Conservation (phyloP, 2,888 invertebrate species). For the Drosophila rubida region DNA sequence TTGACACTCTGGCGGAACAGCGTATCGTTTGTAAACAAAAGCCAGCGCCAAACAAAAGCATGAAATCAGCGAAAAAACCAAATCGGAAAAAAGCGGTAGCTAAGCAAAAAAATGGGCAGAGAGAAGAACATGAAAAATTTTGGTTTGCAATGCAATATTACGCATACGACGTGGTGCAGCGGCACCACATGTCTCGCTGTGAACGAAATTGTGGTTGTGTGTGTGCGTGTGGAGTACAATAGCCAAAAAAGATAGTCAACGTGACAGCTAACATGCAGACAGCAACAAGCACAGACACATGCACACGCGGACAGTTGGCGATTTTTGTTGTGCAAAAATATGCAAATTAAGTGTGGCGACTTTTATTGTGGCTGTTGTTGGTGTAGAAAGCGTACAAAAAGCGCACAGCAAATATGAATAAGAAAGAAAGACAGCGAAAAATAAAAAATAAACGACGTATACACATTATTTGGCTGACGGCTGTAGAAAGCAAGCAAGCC, state of each 20-base stretch:
- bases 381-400: constrained; percentile 72
- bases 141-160: constrained; percentile 68
- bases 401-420: constrained; percentile 41
- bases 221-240: constrained; percentile 45
- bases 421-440: constrained; percentile 20
- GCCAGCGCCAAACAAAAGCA: constrained; percentile 51
- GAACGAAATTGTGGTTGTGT: constrained; percentile 21
- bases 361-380: constrained; percentile 53
- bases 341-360: constrained; percentile 77
- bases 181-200: constrained; percentile 34
- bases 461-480: constrained; percentile 69
- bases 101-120: constrained; percentile 44
- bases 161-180: constrained; percentile 71
- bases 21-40: constrained; percentile 63
- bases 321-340: constrained; percentile 71
- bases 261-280: constrained; percentile 68
- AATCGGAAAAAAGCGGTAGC: constrained; percentile 25
- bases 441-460: constrained; percentile 53
- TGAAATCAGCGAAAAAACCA: constrained; percentile 49
- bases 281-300: constrained; percentile 28
- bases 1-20: constrained; percentile 37
- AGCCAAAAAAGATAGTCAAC: constrained; percentile 71
- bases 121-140: constrained; percentile 42
- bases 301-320: constrained; percentile 25
- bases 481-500: constrained; percentile 67